Conservation (phyloP, 2,888 invertebrate genomes). For the Ctenicera cuprea region DNA sequence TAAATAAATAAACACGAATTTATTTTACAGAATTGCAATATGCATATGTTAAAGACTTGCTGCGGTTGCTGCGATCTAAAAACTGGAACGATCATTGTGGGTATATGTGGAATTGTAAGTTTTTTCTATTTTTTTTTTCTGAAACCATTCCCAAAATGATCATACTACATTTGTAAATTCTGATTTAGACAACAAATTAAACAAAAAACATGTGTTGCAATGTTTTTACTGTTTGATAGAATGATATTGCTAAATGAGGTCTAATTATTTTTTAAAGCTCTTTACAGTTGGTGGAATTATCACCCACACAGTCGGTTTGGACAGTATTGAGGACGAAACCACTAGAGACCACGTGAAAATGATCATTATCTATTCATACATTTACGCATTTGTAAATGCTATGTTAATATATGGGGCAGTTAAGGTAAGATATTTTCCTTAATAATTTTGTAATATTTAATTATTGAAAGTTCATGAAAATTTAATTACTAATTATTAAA, state of each 20-base stretch:
- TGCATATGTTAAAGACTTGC: slow-evolving; percentile 39
- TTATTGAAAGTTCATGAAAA: too few relatives aligned
- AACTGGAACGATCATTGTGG: slow-evolving; percentile 44
- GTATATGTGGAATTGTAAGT: slow-evolving; percentile 48
- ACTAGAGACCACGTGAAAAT: slow-evolving; percentile 37
- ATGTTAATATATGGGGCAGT: slow-evolving; percentile 43
- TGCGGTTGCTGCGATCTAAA: slow-evolving; percentile 48
- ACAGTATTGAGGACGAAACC: slow-evolving; percentile 39
- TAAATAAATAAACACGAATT: background rate
- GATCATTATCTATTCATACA: slow-evolving; percentile 44
- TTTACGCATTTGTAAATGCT: slow-evolving; percentile 34
- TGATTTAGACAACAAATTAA: too few relatives aligned
- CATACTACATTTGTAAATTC: too few relatives aligned
- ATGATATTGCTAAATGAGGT: too few relatives aligned
- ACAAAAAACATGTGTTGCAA: too few relatives aligned
- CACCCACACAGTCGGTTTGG: slow-evolving; percentile 34
- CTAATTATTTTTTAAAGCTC: slow-evolving; percentile 41
- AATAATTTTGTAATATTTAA: too few relatives aligned
- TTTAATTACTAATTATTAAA: too few relatives aligned
- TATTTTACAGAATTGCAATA: slow-evolving; percentile 10
- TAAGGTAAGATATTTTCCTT: too few relatives aligned
- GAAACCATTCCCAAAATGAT: too few relatives aligned
- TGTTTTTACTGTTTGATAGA: too few relatives aligned
- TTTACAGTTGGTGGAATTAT: slow-evolving; percentile 45
- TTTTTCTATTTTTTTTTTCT: background rate